Conservation (phyloP, 2,113 vertebrate species). For the Rhombomys opimus region DNA sequence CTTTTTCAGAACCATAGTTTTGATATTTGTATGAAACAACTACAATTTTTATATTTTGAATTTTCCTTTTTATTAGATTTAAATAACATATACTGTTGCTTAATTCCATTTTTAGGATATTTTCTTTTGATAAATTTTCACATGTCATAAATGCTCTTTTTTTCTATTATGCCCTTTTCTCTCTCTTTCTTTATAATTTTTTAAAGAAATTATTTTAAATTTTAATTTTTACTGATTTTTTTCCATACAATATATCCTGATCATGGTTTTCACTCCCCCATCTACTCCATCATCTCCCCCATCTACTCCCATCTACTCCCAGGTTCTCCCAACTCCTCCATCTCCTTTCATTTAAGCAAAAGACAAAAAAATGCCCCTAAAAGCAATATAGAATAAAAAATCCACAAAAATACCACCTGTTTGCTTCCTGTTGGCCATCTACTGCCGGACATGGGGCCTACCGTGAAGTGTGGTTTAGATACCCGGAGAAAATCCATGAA, state of each 20-base stretch:
- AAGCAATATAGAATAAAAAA: background rate
- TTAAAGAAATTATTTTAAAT: background rate
- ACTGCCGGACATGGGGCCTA: background rate
- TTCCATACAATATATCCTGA: background rate
- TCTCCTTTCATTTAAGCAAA: background rate
- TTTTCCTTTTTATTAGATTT: background rate
- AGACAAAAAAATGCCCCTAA: background rate
- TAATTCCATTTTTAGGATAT: background rate
- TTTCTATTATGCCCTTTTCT: background rate
- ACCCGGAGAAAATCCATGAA: background rate
- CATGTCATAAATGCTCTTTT: background rate
- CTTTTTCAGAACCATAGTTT: background rate
- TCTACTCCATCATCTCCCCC: no score
- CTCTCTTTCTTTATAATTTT: background rate
- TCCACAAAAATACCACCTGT: background rate
- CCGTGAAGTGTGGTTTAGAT: no score
- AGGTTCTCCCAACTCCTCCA: no score
- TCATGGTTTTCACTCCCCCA: no score
- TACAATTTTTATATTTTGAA: constrained; percentile 12
- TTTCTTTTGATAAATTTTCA: background rate
- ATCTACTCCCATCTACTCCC: background rate
- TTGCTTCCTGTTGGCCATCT: background rate
- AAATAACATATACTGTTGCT: background rate
- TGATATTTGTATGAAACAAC: background rate
- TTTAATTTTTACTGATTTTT: background rate